These are phyloP conservation scores for Drosophila cracens DNA, from an alignment of 2,888 invertebrate species.

Conservation along the genomic window DNA sequence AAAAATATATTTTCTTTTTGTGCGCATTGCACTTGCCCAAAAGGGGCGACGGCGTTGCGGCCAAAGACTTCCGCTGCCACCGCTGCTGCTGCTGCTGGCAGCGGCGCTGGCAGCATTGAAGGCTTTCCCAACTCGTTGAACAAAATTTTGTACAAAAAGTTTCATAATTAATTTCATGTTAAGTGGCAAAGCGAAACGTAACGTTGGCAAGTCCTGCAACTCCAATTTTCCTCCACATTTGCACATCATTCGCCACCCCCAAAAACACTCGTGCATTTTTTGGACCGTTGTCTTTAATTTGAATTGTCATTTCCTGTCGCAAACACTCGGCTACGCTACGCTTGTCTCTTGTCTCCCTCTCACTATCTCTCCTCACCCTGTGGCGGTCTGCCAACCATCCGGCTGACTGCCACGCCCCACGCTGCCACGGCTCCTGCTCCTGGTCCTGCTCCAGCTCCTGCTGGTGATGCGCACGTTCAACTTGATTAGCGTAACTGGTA, in stretches of 20 bases:
- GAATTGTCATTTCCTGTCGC: slow-evolving; percentile 81
- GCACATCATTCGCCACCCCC: slow-evolving; percentile 27
- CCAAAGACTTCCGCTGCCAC: slow-evolving; percentile 30
- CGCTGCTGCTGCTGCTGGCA: slow-evolving; percentile 8
- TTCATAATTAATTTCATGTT: slow-evolving; percentile 81
- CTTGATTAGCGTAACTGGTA: slow-evolving; percentile 80
- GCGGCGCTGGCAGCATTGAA: slow-evolving; percentile 42
- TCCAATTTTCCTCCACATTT: slow-evolving; percentile 15
- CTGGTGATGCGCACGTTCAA: slow-evolving; percentile 69
- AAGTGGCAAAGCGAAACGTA: slow-evolving; percentile 75
- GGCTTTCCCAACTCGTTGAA: slow-evolving; percentile 77
- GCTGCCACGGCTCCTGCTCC: neutral
- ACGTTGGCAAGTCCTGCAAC: slow-evolving; percentile 37
- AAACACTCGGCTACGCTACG: slow-evolving; percentile 53
- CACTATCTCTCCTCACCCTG: neutral
- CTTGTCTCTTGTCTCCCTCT: neutral
- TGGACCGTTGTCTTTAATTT: slow-evolving; percentile 73
- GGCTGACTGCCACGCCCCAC: slow-evolving; percentile 39
- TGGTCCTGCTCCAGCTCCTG: slow-evolving; percentile 2
- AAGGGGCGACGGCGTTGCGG: slow-evolving; percentile 16
- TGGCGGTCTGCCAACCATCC: slow-evolving; percentile 59
- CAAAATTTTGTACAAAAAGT: slow-evolving; percentile 80
- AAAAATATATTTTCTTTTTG: slow-evolving; percentile 11
- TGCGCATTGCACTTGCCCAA: slow-evolving; percentile 34
- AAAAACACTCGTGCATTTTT: slow-evolving; percentile 27